Evolutionary conservation across 2,888 invertebrate species (phyloP).

Genomic region (Tholera decimalis): DNA sequence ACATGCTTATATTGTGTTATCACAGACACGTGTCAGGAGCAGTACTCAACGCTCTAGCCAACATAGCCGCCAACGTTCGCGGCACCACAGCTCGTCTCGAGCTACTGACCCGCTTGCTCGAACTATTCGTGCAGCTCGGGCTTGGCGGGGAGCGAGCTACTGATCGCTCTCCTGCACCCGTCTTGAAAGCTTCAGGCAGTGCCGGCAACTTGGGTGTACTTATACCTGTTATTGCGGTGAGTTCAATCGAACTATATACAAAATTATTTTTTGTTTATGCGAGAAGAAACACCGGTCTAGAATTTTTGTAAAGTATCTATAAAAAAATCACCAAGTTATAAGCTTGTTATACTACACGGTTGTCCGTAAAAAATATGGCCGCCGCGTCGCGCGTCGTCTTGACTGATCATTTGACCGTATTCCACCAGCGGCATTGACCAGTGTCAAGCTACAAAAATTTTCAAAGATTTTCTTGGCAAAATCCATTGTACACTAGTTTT

Average conservation of each 20-base stretch:
- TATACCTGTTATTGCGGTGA: constrained; percentile 99
- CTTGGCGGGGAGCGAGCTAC: constrained; percentile 98
- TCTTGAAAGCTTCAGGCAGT: constrained; percentile 97
- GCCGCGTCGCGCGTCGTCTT: too few species aligned
- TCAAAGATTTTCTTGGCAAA: too few species aligned
- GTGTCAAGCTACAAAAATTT: too few species aligned
- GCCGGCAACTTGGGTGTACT: constrained; percentile 99
- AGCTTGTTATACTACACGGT: too few species aligned
- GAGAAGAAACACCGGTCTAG: too few species aligned
- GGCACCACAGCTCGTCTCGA: constrained; percentile 97
- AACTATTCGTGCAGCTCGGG: constrained; percentile 99
- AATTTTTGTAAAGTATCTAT: too few species aligned
- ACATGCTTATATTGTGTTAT: background rate
- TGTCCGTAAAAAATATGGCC: too few species aligned
- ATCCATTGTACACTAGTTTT: too few species aligned
- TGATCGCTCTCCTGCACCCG: constrained; percentile 95
- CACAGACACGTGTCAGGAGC: constrained; percentile 97
- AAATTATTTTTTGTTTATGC: too few species aligned
- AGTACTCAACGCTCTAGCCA: constrained; percentile 98
- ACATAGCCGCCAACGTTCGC: constrained; percentile 98
- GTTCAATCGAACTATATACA: constrained; percentile 49
- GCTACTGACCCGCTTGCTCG: constrained; percentile 96
- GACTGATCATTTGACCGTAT: too few species aligned
- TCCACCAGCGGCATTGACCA: too few species aligned
- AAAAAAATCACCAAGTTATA: too few species aligned